Conservation (phyloP, 2,797 vertebrate species). For the Adrianichthys oophorus region DNA sequence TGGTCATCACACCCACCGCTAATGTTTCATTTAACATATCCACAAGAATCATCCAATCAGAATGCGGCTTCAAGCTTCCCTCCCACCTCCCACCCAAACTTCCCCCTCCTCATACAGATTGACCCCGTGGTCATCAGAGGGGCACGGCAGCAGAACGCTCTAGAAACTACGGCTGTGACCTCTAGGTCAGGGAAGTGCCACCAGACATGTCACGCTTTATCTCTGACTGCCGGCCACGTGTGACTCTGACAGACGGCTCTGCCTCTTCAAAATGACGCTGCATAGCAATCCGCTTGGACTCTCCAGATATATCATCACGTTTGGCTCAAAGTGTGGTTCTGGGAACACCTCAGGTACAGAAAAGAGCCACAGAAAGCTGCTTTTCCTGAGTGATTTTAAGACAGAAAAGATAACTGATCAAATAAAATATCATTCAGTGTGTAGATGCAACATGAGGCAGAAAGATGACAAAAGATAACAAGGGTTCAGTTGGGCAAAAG, state of each 20-base stretch:
- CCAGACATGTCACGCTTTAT: constrained; percentile 71
- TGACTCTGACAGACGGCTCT: constrained; percentile 51
- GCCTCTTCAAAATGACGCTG: constrained; percentile 55
- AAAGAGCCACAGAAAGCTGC: constrained; percentile 24
- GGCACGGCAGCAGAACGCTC: constrained; percentile 52
- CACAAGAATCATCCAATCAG: constrained; percentile 23
- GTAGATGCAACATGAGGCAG: constrained; percentile 27
- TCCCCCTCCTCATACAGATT: constrained; percentile 29
- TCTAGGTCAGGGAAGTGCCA: constrained; percentile 68
- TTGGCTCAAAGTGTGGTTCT: constrained; percentile 36
- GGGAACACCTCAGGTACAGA: constrained; percentile 19
- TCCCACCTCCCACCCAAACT: constrained; percentile 5
- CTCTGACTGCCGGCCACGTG: constrained; percentile 62
- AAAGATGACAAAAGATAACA: constrained; percentile 37
- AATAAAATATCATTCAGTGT: background rate
- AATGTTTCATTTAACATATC: background rate
- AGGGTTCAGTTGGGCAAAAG: constrained; percentile 20
- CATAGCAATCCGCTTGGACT: constrained; percentile 55
- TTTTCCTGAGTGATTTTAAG: constrained; percentile 24
- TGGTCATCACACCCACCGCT: no score
- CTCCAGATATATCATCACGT: constrained; percentile 60
- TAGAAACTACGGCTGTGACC: constrained; percentile 61
- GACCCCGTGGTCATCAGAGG: constrained; percentile 56
- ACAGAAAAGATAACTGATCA: constrained; percentile 25
- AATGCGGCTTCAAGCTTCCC: background rate